Evolutionary conservation across 2,797 vertebrate species (phyloP).

Genomic region (Orestias chungarensis): DNA sequence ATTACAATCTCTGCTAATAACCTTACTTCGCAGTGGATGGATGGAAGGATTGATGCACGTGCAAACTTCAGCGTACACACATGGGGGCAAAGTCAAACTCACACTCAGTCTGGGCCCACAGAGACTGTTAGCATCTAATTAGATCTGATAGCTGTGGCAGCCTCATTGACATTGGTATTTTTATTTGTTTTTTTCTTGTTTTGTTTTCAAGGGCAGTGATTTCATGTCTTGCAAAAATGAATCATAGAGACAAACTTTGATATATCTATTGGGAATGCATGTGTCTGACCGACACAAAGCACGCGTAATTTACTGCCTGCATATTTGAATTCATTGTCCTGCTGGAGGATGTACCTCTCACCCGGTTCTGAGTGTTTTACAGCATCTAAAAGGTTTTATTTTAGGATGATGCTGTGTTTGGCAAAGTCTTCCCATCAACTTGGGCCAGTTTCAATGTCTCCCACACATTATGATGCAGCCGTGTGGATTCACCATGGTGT

Average conservation of each 20-base stretch:
- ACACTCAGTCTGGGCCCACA: conserved; percentile 38
- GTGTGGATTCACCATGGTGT: neutral
- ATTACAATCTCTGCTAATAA: conserved; percentile 77
- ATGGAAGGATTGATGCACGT: conserved; percentile 34
- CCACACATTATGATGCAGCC: neutral
- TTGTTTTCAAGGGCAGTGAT: conserved; percentile 50
- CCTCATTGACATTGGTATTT: conserved; percentile 58
- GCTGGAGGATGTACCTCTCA: neutral
- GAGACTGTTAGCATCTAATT: conserved; percentile 69
- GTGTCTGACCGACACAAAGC: neutral
- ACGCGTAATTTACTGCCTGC: neutral
- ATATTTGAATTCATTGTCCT: neutral
- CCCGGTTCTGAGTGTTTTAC: neutral
- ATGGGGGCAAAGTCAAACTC: conserved; percentile 14
- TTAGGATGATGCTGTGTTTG: neutral
- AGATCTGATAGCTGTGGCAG: conserved; percentile 59
- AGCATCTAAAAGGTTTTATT: neutral
- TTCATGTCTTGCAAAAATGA: neutral
- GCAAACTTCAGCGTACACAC: conserved; percentile 3
- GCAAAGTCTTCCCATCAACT: no score
- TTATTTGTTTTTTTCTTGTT: conserved; percentile 23
- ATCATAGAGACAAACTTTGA: neutral
- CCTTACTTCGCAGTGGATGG: conserved; percentile 65
- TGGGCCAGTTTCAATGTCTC: neutral
- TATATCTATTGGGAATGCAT: neutral